A percentile compares a stretch with the other conserved stretches of the same genome.
Conservation (phyloP, 2,797 vertebrate species). For the Hydrophis major region DNA sequence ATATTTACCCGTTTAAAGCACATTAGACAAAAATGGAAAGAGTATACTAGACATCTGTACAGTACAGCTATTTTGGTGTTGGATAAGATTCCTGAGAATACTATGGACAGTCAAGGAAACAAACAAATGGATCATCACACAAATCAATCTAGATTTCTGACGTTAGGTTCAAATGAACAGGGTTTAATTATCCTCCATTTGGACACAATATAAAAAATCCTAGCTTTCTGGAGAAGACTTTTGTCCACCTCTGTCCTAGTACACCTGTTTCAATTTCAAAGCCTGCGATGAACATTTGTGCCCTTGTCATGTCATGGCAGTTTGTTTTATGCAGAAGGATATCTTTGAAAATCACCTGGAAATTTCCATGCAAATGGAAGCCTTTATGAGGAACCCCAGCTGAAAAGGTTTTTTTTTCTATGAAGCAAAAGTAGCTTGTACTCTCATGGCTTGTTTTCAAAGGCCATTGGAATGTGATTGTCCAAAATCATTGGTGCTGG, state of each 20-base stretch:
- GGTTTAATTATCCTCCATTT: not conserved
- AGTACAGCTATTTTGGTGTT: not conserved
- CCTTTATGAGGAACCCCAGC: not conserved
- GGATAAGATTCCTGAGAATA: not conserved
- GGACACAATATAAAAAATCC: not conserved
- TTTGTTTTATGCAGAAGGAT: not conserved
- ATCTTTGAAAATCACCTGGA: not conserved
- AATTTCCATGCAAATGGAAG: not conserved
- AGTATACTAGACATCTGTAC: not conserved
- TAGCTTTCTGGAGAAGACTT: not conserved
- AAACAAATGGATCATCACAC: not conserved
- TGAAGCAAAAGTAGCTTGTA: not conserved
- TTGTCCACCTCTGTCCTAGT: not conserved
- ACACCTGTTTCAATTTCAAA: not conserved
- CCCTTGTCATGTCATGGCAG: not conserved
- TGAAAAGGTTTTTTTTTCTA: not conserved
- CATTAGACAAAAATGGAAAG: too few relatives aligned
- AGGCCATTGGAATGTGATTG: not conserved
- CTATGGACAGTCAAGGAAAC: not conserved
- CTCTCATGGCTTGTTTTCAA: not conserved
- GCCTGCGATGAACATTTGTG: not conserved
- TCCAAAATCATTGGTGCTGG: not conserved
- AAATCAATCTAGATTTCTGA: not conserved
- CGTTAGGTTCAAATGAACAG: not conserved
- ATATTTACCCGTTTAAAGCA: not conserved